These are phyloP conservation scores for Oryzias celebensis DNA, from an alignment of 2,113 vertebrate genomes.

Conservation along the genomic window DNA sequence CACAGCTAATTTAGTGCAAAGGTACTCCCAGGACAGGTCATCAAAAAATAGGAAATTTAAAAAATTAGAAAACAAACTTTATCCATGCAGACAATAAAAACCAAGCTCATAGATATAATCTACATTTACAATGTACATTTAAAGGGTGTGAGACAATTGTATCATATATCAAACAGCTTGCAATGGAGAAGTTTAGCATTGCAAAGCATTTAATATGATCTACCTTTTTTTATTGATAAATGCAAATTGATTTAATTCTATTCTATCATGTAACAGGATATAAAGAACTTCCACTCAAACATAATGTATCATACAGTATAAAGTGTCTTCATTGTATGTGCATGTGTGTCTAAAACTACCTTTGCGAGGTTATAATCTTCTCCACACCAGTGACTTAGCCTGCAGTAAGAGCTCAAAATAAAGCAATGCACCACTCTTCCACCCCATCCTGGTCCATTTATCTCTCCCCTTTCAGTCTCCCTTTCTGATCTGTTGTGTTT, in stretches of 20 bases:
- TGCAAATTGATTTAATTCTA: too few relatives aligned
- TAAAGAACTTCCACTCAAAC: conserved; percentile 2
- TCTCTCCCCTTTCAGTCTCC: conserved; percentile 23
- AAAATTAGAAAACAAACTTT: too few relatives aligned
- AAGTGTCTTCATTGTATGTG: conserved; percentile 20
- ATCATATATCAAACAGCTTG: too few relatives aligned
- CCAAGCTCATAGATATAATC: too few relatives aligned
- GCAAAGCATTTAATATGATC: conserved; percentile 10
- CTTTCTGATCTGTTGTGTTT: conserved; percentile 47
- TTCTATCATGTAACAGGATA: too few relatives aligned
- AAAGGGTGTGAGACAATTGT: too few relatives aligned
- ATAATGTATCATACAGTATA: conserved; percentile 17
- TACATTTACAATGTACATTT: too few relatives aligned
- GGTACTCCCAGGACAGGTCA: too few relatives aligned
- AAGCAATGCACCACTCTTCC: conserved; percentile 46
- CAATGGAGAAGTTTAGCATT: conserved; percentile 28
- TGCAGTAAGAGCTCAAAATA: conserved; percentile 45
- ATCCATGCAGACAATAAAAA: too few relatives aligned
- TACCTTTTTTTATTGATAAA: conserved; percentile 5
- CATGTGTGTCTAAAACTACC: conserved; percentile 39
- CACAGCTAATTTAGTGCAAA: too few relatives aligned
- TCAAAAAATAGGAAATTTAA: too few relatives aligned
- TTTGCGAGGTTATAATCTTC: conserved; percentile 44
- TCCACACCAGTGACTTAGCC: conserved; percentile 41
- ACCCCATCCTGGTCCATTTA: conserved; percentile 31